A percentile compares a stretch with the other conserved stretches of the same genome.
Conservation (phyloP, 2,888 invertebrate species). For the Andrena flavipes region DNA sequence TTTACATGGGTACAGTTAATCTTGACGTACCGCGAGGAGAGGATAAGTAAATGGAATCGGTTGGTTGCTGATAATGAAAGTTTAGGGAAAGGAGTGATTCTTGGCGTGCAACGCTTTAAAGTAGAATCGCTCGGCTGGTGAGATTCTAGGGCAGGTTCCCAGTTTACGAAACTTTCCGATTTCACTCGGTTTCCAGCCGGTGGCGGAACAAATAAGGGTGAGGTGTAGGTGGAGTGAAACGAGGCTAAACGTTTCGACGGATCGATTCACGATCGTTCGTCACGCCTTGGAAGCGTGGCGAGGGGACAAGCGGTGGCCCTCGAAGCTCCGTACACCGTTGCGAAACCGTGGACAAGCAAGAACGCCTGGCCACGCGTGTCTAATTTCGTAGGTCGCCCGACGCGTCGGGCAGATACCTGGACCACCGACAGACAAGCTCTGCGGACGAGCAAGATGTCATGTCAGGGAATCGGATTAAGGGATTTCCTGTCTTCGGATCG, state of each 20-base stretch:
- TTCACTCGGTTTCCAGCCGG: conserved; percentile 16
- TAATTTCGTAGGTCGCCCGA: conserved; percentile 44
- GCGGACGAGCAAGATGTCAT: conserved; percentile 36
- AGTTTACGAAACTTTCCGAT: conserved; percentile 24
- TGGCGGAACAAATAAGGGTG: conserved; percentile 41
- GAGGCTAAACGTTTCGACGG: conserved; percentile 6
- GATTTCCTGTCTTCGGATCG: conserved; percentile 47
- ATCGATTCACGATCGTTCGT: conserved; percentile 43
- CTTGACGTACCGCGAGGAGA: too few species aligned
- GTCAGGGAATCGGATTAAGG: conserved; percentile 58
- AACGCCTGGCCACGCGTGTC: conserved; percentile 48
- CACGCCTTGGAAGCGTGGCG: conserved; percentile 33
- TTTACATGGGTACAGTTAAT: too few species aligned
- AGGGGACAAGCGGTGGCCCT: conserved; percentile 28
- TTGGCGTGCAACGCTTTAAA: too few species aligned
- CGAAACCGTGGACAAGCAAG: conserved; percentile 32
- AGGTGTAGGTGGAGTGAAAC: neutral
- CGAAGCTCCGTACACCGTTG: conserved; percentile 20
- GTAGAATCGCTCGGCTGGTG: neutral
- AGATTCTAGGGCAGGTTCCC: neutral
- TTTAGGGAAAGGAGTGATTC: too few species aligned
- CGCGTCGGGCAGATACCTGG: conserved; percentile 28
- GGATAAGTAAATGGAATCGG: too few species aligned
- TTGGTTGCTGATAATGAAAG: too few species aligned
- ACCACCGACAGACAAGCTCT: conserved; percentile 1